Conservation (phyloP, 2,888 invertebrate species). For the Agriotes lineatus region DNA sequence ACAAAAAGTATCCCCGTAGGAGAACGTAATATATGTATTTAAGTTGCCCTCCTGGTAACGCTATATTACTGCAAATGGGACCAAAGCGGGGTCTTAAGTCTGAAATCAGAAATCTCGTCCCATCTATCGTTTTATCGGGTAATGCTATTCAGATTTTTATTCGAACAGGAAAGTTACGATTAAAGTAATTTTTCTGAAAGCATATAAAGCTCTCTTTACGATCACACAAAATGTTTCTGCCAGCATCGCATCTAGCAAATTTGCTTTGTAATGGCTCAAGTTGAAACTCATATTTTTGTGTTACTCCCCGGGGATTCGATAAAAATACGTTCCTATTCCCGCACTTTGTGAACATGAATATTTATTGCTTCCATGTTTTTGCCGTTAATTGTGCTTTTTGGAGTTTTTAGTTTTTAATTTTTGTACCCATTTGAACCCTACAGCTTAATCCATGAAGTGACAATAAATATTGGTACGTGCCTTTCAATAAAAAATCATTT, state of each 20-base stretch:
- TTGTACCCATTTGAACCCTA: no score
- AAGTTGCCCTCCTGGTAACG: conserved; percentile 2
- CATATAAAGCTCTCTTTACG: conserved; percentile 16
- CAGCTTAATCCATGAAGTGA: no score
- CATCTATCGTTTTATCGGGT: conserved; percentile 11
- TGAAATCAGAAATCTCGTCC: conserved; percentile 1
- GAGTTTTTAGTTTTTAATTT: no score
- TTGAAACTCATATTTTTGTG: conserved; percentile 8
- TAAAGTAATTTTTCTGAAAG: conserved; percentile 16
- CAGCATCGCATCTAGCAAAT: conserved; percentile 17
- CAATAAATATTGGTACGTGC: no score
- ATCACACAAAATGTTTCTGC: conserved; percentile 16
- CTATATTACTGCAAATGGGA: conserved; percentile 12
- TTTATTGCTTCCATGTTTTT: background rate
- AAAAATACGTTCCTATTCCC: background rate
- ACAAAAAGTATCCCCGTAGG: no score
- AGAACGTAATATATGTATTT: no score
- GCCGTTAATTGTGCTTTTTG: no score
- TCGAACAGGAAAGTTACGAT: conserved; percentile 17
- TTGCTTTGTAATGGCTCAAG: conserved; percentile 8
- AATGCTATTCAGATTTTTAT: conserved; percentile 14
- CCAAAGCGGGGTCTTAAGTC: background rate
- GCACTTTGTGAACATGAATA: background rate
- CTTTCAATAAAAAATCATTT: no score
- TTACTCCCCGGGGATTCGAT: background rate